A percentile compares a stretch with the other conserved stretches of the same genome.
These are phyloP conservation scores for Tolypeutes matacus DNA, from an alignment of 2,797 vertebrate species.

Conservation along the genomic window DNA sequence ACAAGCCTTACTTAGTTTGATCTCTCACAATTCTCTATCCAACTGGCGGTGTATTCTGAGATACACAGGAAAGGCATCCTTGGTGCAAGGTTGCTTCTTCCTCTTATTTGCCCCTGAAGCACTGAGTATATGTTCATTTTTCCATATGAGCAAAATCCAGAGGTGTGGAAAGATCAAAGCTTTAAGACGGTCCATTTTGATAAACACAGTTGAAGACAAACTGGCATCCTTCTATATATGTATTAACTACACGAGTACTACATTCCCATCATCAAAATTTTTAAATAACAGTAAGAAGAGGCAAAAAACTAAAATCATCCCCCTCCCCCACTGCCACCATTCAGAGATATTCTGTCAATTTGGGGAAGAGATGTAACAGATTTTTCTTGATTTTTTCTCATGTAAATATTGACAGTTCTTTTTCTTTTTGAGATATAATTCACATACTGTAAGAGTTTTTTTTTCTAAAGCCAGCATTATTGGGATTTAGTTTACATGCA, in stretches of 20 bases:
- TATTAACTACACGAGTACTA: background rate
- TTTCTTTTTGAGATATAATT: background rate
- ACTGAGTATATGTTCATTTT: background rate
- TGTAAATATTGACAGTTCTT: background rate
- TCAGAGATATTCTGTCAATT: background rate
- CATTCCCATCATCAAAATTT: background rate
- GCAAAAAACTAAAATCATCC: constrained; percentile 13
- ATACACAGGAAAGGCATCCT: background rate
- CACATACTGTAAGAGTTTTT: background rate
- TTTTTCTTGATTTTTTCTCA: constrained; percentile 8
- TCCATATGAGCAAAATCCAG: background rate
- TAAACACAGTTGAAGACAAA: background rate
- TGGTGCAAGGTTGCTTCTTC: background rate
- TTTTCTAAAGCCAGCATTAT: background rate
- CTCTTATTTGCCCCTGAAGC: constrained; percentile 36
- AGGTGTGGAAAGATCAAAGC: background rate
- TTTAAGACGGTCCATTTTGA: background rate
- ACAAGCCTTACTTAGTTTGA: constrained; percentile 10
- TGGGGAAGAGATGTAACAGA: background rate
- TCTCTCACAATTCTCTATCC: constrained; percentile 20
- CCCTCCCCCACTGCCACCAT: background rate
- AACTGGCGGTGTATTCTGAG: background rate
- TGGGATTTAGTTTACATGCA: background rate
- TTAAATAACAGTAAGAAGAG: background rate
- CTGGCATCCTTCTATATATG: background rate